These are phyloP conservation scores for Drosophila mimica DNA, from an alignment of 2,888 invertebrate species.

Conservation along the genomic window DNA sequence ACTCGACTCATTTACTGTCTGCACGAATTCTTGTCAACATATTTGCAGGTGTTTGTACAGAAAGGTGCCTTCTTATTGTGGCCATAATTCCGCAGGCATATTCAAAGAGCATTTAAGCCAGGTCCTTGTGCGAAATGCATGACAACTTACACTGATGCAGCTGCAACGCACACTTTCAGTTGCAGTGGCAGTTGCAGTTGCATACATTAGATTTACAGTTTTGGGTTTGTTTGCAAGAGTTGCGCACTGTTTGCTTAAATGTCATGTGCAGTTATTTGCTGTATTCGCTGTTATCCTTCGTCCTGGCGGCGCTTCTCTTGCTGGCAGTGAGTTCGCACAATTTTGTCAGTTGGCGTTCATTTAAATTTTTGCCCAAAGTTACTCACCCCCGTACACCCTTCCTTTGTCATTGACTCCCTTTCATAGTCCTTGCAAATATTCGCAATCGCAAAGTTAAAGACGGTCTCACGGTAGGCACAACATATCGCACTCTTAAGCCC, in stretches of 20 bases:
- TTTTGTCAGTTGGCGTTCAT: slow-evolving; percentile 46
- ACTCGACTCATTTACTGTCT: background rate
- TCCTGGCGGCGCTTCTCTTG: slow-evolving; percentile 6
- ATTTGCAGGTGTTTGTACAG: background rate
- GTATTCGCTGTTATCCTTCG: slow-evolving; percentile 22
- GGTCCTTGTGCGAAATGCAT: slow-evolving; percentile 43
- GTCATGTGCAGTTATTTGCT: slow-evolving; percentile 21
- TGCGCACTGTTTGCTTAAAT: slow-evolving; percentile 15
- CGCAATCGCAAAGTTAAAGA: slow-evolving; percentile 44
- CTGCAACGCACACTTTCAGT: slow-evolving; percentile 11
- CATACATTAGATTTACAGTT: background rate
- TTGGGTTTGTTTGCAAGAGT: background rate
- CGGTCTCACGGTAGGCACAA: slow-evolving; percentile 49
- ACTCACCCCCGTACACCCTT: background rate
- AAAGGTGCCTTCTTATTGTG: slow-evolving; percentile 1
- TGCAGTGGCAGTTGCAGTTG: slow-evolving; percentile 2
- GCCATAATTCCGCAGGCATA: slow-evolving; percentile 29
- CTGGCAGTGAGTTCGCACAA: slow-evolving; percentile 20
- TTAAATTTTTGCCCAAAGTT: slow-evolving; percentile 48
- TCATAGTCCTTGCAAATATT: slow-evolving; percentile 52
- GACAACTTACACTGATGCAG: slow-evolving; percentile 1
- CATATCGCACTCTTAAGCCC: slow-evolving; percentile 34
- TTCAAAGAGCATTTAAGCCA: slow-evolving; percentile 50
- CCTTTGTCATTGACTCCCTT: slow-evolving; percentile 45
- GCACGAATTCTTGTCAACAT: background rate